Evolutionary conservation across 2,888 invertebrate genomes (phyloP).

Genomic region (Euproctis similis): DNA sequence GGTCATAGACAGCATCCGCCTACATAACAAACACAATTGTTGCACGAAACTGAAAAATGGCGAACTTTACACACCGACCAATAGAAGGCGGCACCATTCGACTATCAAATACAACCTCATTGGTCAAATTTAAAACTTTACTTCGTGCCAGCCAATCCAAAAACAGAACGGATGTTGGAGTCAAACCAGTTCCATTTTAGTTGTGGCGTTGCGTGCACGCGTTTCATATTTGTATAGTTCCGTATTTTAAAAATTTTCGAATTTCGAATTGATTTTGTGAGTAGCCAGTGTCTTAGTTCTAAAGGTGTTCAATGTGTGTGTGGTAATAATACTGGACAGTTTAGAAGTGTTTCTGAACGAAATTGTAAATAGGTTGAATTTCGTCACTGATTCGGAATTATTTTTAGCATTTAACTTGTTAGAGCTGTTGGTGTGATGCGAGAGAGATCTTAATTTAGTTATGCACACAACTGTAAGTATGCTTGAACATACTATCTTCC

Average conservation of each 20-base stretch:
- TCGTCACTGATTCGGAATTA: slow-evolving; percentile 58
- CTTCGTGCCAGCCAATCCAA: slow-evolving; percentile 49
- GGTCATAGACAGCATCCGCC: slow-evolving; percentile 41
- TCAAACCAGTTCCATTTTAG: slow-evolving; percentile 71
- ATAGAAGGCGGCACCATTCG: slow-evolving; percentile 60
- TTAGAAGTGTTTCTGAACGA: slow-evolving; percentile 15
- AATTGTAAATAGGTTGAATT: slow-evolving; percentile 57
- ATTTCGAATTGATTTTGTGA: slow-evolving; percentile 26
- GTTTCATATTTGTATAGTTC: slow-evolving; percentile 32
- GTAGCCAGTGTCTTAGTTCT: slow-evolving; percentile 26
- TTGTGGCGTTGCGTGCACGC: slow-evolving; percentile 46
- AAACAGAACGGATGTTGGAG: slow-evolving; percentile 47
- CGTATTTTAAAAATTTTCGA: slow-evolving; percentile 31
- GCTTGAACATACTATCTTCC: slow-evolving; percentile 44
- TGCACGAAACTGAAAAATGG: slow-evolving; percentile 67
- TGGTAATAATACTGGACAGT: slow-evolving; percentile 19
- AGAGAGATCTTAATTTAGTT: slow-evolving; percentile 69
- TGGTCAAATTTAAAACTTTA: slow-evolving; percentile 42
- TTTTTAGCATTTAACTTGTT: slow-evolving; percentile 72
- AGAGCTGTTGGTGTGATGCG: slow-evolving; percentile 63
- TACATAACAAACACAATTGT: slow-evolving; percentile 65
- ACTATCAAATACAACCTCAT: slow-evolving; percentile 30
- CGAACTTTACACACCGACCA: slow-evolving; percentile 55
- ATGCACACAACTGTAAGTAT: slow-evolving; percentile 64
- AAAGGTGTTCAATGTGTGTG: slow-evolving; percentile 18